These are phyloP conservation scores for Epinephelus awoara DNA, from an alignment of 2,797 vertebrate genomes.

Conservation along the genomic window DNA sequence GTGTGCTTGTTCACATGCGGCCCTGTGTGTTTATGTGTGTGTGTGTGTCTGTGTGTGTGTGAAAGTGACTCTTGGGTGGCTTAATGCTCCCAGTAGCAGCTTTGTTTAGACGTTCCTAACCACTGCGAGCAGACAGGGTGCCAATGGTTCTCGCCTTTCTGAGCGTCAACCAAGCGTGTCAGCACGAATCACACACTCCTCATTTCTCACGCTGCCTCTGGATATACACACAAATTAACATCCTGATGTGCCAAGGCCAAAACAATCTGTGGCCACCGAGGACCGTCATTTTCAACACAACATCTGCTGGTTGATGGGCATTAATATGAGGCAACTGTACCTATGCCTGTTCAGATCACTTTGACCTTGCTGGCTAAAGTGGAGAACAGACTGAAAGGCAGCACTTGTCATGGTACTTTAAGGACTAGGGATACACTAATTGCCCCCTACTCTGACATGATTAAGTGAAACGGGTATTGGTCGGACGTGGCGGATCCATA, in stretches of 20 bases:
- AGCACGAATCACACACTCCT: conserved; percentile 37
- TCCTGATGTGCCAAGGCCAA: conserved; percentile 7
- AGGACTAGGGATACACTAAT: not conserved
- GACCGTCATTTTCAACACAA: conserved; percentile 2
- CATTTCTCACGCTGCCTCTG: conserved; percentile 15
- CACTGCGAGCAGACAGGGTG: conserved; percentile 27
- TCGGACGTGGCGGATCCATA: not conserved
- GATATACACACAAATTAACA: conserved; percentile 25
- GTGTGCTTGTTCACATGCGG: not conserved
- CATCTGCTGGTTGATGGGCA: conserved; percentile 5
- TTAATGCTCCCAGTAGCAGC: conserved; percentile 22
- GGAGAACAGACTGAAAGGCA: not conserved
- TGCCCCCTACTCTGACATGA: not conserved
- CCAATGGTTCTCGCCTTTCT: conserved; percentile 20
- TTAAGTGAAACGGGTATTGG: not conserved
- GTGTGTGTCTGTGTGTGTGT: not conserved
- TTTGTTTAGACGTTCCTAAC: conserved; percentile 31
- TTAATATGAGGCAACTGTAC: not conserved
- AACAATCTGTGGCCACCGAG: conserved; percentile 13
- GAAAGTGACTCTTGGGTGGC: not conserved
- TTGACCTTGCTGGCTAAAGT: conserved; percentile 1
- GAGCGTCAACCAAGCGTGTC: conserved; percentile 19
- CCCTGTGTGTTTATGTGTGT: not conserved
- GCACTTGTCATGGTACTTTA: too few relatives aligned
- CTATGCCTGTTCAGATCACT: not conserved